Conservation (phyloP, 2,888 invertebrate species). For the Rotaria magnacalcarata region DNA sequence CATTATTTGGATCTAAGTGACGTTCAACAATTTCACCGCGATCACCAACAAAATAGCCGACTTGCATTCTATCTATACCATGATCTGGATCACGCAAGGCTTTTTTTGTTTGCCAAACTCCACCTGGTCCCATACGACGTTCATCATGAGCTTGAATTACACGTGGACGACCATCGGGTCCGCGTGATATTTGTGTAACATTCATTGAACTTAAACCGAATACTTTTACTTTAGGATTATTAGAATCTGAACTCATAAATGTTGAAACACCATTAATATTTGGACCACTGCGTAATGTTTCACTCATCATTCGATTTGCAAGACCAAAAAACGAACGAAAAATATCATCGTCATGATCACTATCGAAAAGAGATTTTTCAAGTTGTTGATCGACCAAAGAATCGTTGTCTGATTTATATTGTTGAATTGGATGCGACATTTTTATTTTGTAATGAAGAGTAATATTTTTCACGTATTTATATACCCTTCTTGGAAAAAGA, state of each 20-base stretch:
- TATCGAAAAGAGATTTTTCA: background rate
- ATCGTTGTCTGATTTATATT: background rate
- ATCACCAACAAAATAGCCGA: conserved; percentile 14
- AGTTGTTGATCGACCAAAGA: background rate
- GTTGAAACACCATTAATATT: background rate
- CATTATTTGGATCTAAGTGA: background rate
- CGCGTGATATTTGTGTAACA: background rate
- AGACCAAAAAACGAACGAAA: background rate
- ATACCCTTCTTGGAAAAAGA: background rate
- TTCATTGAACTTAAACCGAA: conserved; percentile 27
- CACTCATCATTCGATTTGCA: background rate
- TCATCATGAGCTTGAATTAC: conserved; percentile 28
- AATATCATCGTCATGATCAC: background rate
- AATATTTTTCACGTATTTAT: background rate
- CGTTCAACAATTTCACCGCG: background rate
- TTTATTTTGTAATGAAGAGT: background rate
- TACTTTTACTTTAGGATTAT: background rate
- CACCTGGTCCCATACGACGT: conserved; percentile 28
- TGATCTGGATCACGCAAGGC: background rate
- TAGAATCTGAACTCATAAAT: background rate
- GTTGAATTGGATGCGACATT: background rate
- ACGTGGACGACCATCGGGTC: conserved; percentile 2
- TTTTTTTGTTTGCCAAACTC: conserved; percentile 38
- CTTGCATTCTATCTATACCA: conserved; percentile 14
- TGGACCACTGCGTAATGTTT: background rate